A percentile compares a stretch with the other conserved stretches of the same genome.
phyloP scores from a whole-genome alignment of 2,797 vertebrate species.

The Poeciliopsis paucimaculata region DNA sequence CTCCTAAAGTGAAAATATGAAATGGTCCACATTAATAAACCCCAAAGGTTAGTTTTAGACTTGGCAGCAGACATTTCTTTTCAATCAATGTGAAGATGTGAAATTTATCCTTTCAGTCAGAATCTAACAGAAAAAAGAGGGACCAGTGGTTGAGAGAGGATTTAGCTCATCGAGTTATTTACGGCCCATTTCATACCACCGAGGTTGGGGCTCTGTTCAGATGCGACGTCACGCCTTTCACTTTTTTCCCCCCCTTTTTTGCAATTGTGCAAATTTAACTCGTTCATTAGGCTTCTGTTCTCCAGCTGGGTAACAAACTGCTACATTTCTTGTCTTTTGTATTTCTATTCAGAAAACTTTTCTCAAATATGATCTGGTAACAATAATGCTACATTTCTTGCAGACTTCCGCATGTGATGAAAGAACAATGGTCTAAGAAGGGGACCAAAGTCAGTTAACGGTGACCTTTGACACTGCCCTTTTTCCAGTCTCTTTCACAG shows the following conservation, averaged over 20 bases:
- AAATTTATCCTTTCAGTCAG: slow-evolving; percentile 17
- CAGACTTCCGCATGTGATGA: slow-evolving; percentile 67
- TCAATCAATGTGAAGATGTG: neutral
- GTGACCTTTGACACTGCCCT: slow-evolving; percentile 64
- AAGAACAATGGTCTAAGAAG: slow-evolving; percentile 57
- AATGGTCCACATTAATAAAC: neutral
- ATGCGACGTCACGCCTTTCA: neutral
- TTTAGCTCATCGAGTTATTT: slow-evolving; percentile 34
- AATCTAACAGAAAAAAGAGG: neutral
- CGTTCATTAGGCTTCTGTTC: slow-evolving; percentile 25
- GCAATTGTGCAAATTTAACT: neutral
- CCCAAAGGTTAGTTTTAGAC: neutral
- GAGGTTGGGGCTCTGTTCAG: neutral
- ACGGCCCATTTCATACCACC: slow-evolving; percentile 7
- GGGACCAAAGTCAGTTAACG: slow-evolving; percentile 70
- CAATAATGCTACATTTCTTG: slow-evolving; percentile 40
- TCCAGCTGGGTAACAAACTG: neutral
- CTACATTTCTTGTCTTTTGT: neutral
- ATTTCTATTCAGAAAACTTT: no score
- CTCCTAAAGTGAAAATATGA: neutral
- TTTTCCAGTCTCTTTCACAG: slow-evolving; percentile 67
- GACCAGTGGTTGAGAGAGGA: neutral
- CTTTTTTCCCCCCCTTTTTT: neutral
- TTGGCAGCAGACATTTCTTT: slow-evolving; percentile 7
- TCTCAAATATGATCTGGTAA: neutral